Percentiles rank a stretch among this genome's conserved stretches.
phyloP scores from a whole-genome alignment of 2,797 vertebrate genomes.

The Echeneis naucrates region DNA sequence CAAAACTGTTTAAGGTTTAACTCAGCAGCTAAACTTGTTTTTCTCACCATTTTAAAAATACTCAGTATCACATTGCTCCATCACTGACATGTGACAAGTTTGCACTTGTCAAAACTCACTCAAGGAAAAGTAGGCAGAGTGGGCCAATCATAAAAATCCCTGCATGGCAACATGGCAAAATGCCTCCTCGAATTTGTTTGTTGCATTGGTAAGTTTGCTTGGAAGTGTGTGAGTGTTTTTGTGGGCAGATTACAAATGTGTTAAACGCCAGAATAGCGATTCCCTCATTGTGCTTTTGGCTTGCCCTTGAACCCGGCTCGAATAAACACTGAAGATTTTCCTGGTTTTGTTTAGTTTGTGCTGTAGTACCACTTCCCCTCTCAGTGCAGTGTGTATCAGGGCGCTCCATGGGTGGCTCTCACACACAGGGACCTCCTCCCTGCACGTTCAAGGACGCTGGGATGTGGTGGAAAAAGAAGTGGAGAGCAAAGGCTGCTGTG shows the following conservation, averaged over 20 bases:
- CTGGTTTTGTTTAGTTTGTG: conserved; percentile 73
- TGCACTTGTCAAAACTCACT: conserved; percentile 42
- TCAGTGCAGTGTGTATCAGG: conserved; percentile 21
- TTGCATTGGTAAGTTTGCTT: neutral
- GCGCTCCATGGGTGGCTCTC: conserved; percentile 72
- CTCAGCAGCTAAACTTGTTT: neutral
- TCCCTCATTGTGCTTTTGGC: conserved; percentile 23
- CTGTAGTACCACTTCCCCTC: conserved; percentile 63
- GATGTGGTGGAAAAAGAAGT: conserved; percentile 38
- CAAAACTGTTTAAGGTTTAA: neutral
- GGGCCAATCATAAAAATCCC: conserved; percentile 5
- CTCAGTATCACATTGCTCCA: neutral
- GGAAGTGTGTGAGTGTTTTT: neutral
- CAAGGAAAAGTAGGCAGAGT: conserved; percentile 23
- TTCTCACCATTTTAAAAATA: neutral
- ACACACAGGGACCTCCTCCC: conserved; percentile 48
- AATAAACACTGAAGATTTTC: conserved; percentile 68
- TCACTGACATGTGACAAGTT: conserved; percentile 44
- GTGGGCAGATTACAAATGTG: neutral
- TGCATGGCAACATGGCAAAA: conserved; percentile 14
- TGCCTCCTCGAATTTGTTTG: conserved; percentile 3
- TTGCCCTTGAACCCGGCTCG: conserved; percentile 62
- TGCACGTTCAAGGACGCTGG: conserved; percentile 59
- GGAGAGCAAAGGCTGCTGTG: neutral
- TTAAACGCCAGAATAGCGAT: neutral